Base-by-base conservation (phyloP, 2,113 vertebrate genomes). In the Collichthys lucidus region DNA sequence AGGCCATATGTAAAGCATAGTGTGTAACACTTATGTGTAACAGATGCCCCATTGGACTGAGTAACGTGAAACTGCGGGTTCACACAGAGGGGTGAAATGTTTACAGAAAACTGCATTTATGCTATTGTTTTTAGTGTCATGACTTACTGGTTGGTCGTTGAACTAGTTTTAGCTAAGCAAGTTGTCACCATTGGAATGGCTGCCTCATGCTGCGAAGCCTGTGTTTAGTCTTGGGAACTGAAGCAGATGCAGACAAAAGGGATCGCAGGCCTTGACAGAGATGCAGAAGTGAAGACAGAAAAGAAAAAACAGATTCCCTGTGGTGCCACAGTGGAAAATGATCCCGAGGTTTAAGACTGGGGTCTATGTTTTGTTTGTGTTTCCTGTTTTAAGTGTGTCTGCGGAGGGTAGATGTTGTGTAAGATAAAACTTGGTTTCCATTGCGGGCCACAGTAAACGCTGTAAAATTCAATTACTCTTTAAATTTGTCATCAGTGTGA, bases 211-310 rank as follows among this genome's bases (percentile, higher is more conserved):
- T 83, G 89, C 64, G 83, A 84, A 86, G 88, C 79, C 73, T 77
- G 69, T 91, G 88, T 93, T 93, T 93, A 86, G 89, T 93, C 91
- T 93, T 91, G 88, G 91, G 92, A 93, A 94, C 83, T 83, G 86
- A 85, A 86, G 87, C 92, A 93, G 92, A 94, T 92, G 93, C 86
- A 91, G 86, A 92, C 93, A 93, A 93, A 94, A 82, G 86, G 86
- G 82, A 89, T 82, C 29, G 67, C 71, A 85, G 89, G 80, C 81
- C 86, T 82, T 88, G 79, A 90, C 90, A 85, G 86, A 90, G 91
- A 93, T 88, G 66, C 77, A 89, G 88, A 91, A 88, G 86, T 87
- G 88, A 89, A 78, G 85, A 89, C 86, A 85, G 86, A 87, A 74
- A 70, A 76, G 80, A 86, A 86, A 85, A 91, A 81, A 76, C 77